Conservation (phyloP, 2,888 invertebrate species). For the Drosophila antonietae region DNA sequence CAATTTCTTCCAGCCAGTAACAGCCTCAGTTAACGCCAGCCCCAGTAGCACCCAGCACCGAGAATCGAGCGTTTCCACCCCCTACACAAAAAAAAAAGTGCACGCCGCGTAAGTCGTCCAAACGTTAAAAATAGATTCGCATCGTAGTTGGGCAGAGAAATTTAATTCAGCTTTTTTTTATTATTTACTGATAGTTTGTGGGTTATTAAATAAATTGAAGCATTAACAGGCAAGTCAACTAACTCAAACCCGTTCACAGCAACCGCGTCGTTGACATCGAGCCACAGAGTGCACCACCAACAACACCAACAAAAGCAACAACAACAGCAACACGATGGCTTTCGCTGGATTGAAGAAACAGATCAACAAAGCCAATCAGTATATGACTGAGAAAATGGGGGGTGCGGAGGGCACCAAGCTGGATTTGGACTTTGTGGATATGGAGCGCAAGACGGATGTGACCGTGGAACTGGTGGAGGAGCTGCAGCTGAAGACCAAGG, state of each 20-base stretch:
- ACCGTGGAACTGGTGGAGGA: conserved; percentile 99
- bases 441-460: conserved; percentile 99
- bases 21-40: conserved; percentile 30
- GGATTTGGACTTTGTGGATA: conserved; percentile 99
- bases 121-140: conserved; percentile 70
- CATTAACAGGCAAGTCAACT: conserved; percentile 64
- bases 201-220: conserved; percentile 34
- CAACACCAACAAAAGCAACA: conserved; percentile 30
- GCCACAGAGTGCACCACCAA: conserved; percentile 33
- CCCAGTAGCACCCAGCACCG: conserved; percentile 41
- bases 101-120: conserved; percentile 75
- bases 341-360: conserved; percentile 99
- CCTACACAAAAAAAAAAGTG: conserved; percentile 52
- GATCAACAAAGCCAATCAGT: conserved; percentile 99
- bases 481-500: conserved; percentile 97
- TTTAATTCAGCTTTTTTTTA: conserved; percentile 11
- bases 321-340: conserved; percentile 90
- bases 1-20: conserved; percentile 62
- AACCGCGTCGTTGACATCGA: conserved; percentile 64
- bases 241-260: conserved; percentile 77
- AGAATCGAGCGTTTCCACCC: conserved; percentile 50
- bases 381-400: conserved; percentile 99
- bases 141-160: conserved; percentile 31
- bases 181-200: conserved; percentile 24
- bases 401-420: conserved; percentile 99